Conservation (phyloP, 2,888 invertebrate species). For the Himalopsyche tibetana region DNA sequence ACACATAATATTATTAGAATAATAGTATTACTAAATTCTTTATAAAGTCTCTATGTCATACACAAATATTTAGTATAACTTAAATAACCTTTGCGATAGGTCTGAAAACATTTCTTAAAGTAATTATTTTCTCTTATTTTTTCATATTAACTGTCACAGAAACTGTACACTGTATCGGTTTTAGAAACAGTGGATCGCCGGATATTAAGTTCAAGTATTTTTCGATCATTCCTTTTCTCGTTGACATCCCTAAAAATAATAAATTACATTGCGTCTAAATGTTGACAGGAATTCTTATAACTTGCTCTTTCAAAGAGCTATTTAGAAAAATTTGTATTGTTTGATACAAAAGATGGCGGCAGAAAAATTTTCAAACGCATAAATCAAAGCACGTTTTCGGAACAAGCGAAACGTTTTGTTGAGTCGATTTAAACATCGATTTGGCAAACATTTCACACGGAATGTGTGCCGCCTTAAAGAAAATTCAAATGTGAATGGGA, state of each 20-base stretch:
- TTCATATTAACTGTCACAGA: too few species aligned
- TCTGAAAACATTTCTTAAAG: too few species aligned
- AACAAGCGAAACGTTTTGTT: slow-evolving; percentile 30
- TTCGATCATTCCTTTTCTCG: too few species aligned
- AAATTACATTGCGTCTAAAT: slow-evolving; percentile 1
- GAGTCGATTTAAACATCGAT: slow-evolving; percentile 16
- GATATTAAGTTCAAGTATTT: too few species aligned
- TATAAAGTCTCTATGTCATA: too few species aligned
- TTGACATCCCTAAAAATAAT: not conserved
- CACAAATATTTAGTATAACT: too few species aligned
- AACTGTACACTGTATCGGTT: too few species aligned
- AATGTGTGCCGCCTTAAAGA: slow-evolving; percentile 20
- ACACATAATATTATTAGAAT: too few species aligned
- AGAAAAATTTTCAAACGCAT: not conserved
- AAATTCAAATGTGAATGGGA: slow-evolving; percentile 5
- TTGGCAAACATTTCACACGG: slow-evolving; percentile 24
- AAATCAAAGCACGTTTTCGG: slow-evolving; percentile 1
- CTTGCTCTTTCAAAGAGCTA: not conserved
- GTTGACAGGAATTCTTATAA: slow-evolving; percentile 1
- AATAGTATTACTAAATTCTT: too few species aligned
- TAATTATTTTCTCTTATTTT: too few species aligned
- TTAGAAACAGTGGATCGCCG: too few species aligned
- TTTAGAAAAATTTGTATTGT: slow-evolving; percentile 26
- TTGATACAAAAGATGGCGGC: slow-evolving; percentile 15
- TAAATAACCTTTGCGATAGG: too few species aligned